Evolutionary conservation across 35 echinoderm and acorn worm species (phyloP).

Genomic region (Apostichopus japonicus): DNA sequence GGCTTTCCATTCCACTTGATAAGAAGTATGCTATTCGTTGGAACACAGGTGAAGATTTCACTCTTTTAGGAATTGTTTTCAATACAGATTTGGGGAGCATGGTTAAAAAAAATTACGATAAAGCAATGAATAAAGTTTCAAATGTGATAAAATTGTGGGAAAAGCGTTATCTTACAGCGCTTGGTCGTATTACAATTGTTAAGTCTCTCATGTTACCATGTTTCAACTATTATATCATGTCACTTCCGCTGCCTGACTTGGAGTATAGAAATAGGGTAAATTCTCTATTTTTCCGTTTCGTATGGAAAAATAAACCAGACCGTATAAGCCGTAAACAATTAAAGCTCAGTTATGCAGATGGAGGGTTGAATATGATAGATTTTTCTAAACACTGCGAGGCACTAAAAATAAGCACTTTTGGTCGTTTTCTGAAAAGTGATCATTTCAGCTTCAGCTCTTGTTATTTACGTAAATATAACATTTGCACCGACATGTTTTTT

Average conservation of each 20-base stretch:
- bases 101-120: not conserved
- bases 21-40: not conserved
- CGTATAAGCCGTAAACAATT: not conserved
- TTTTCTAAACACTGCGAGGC: not conserved
- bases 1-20: not conserved
- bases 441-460: not conserved
- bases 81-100: not conserved
- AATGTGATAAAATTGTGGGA: not conserved
- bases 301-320: not conserved
- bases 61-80: not conserved
- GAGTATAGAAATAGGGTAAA: not conserved
- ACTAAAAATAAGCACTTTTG: not conserved
- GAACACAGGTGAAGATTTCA: not conserved
- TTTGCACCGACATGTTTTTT: not conserved
- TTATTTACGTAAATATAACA: not conserved
- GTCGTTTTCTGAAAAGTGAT: not conserved
- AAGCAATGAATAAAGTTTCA: not conserved
- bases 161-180: not conserved
- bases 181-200: not conserved
- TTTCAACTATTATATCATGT: not conserved
- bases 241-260: not conserved
- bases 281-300: not conserved
- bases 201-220: not conserved
- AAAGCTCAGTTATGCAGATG: not conserved
- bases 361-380: constrained; percentile 19